phyloP scores from a whole-genome alignment of 2,888 invertebrate genomes.

The Nowickia ferox region DNA sequence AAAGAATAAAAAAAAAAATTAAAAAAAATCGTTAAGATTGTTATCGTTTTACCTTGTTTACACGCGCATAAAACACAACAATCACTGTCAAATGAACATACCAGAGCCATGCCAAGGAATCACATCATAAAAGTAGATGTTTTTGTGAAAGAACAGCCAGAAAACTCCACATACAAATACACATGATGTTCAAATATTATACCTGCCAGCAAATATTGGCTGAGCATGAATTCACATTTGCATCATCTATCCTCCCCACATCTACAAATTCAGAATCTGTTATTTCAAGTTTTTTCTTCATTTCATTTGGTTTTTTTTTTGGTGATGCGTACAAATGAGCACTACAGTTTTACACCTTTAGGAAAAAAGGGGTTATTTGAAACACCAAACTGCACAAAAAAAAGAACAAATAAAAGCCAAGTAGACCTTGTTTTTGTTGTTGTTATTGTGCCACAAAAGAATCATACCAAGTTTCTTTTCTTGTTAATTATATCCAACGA shows the following conservation, averaged over 20 bases:
- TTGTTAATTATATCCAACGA: constrained; percentile 45
- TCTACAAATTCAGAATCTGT: constrained; percentile 38
- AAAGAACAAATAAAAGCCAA: constrained; percentile 18
- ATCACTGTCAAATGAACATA: constrained; percentile 72
- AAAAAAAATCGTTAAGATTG: constrained; percentile 59
- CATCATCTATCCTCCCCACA: constrained; percentile 42
- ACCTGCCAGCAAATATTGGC: constrained; percentile 70
- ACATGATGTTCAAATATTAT: constrained; percentile 44
- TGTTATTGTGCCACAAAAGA: constrained; percentile 30
- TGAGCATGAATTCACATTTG: constrained; percentile 65
- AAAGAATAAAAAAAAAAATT: constrained; percentile 11
- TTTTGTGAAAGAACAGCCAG: constrained; percentile 5
- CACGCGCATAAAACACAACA: constrained; percentile 74
- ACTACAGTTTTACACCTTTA: constrained; percentile 70
- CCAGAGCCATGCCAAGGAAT: constrained; percentile 57
- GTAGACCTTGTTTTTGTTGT: constrained; percentile 42
- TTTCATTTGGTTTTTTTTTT: constrained; percentile 35
- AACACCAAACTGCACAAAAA: constrained; percentile 1
- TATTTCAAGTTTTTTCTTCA: constrained; percentile 4
- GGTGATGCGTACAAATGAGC: constrained; percentile 71
- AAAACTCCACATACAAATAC: constrained; percentile 23
- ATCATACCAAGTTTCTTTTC: constrained; percentile 50
- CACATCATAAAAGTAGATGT: constrained; percentile 29
- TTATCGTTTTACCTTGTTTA: constrained; percentile 79
- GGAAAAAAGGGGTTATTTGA: constrained; percentile 45